Base-by-base conservation (phyloP, 2,113 vertebrate species). In the Melanocharis versteri region DNA sequence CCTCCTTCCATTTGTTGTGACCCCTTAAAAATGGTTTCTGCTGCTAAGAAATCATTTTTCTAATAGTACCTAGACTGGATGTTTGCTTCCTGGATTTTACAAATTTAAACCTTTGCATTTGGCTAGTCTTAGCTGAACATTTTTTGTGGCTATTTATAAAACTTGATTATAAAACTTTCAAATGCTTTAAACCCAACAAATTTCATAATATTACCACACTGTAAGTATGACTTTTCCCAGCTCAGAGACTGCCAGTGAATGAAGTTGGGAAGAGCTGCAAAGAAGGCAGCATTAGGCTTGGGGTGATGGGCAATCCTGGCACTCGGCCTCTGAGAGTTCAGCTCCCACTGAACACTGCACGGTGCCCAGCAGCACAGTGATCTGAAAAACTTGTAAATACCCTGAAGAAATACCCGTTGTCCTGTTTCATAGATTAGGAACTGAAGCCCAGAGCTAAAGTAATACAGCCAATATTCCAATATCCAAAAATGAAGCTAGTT, bases 301-400 rank as follows among this genome's bases (percentile, higher is more conserved):
- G 58, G 15, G 23, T 37, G 58, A 69, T 0, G 5, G 68, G 31
- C 33, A 39, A 6, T 44, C 31, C 61, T 60, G 73, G 37, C 3
- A 0, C 64, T 51, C 0, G 0, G 20, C 51, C 62, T 60, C 45
- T 12, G 48, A 22, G 35, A 47, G 17, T 33, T 57, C 30, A 21
- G 51, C 40, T 89, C 51, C 27, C 81, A 72, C 44, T 14, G 35
- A 78, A 22, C 22, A 9, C 22, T 13, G 58, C 16, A 10, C 0
- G 1, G 37, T 13, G 78, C 39, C n/a, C 68, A 28, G 0, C 1
- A 48, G 50, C 57, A 65, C 47, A 48, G 40, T 7, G 26, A 72
- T 21, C 27, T 13, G 45, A 69, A 64, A 51, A 87, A 37, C 47
- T n/a, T 71, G 16, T 4, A 35, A 48, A 60, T 12, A 40, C 14